Evolutionary conservation across 1,140 invertebrate genomes (phyloP).

Genomic region (Coenobita brevimanus): DNA sequence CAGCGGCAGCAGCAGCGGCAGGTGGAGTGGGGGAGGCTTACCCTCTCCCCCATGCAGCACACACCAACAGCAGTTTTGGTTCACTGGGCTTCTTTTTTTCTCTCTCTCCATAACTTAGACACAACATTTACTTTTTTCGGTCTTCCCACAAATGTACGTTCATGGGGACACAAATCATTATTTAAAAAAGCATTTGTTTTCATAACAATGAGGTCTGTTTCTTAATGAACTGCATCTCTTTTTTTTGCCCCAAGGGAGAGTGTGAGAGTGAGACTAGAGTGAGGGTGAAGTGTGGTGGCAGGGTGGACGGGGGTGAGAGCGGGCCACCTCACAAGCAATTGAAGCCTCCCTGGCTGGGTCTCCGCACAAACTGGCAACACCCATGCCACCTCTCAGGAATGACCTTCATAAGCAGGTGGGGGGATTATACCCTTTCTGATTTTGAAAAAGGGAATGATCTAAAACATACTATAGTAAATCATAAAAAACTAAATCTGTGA

Average conservation of each 20-base stretch:
- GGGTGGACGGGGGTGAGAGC: background rate
- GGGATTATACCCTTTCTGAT: too few relatives aligned
- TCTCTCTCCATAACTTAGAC: background rate
- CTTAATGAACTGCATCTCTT: background rate
- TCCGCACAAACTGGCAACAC: too few relatives aligned
- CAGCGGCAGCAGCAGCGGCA: slow-evolving; percentile 60
- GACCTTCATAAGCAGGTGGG: too few relatives aligned
- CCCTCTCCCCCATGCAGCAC: slow-evolving; percentile 35
- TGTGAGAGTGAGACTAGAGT: background rate
- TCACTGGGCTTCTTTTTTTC: background rate
- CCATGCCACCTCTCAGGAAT: too few relatives aligned
- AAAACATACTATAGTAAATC: too few relatives aligned
- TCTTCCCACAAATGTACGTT: too few relatives aligned
- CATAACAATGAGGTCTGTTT: background rate
- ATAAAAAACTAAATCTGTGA: too few relatives aligned
- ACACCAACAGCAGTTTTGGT: slow-evolving; percentile 51
- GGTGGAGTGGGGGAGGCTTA: slow-evolving; percentile 23
- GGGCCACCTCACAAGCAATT: too few relatives aligned
- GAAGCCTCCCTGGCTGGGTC: too few relatives aligned
- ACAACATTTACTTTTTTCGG: too few relatives aligned
- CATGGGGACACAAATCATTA: too few relatives aligned
- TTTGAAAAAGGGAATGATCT: too few relatives aligned
- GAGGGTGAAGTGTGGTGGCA: slow-evolving; percentile 6
- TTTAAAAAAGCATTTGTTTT: background rate
- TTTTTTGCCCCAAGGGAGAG: background rate